A percentile compares a stretch with the other conserved stretches of the same genome.
Conservation (phyloP, 1,140 invertebrate species). For the Drosophila suzukii region DNA sequence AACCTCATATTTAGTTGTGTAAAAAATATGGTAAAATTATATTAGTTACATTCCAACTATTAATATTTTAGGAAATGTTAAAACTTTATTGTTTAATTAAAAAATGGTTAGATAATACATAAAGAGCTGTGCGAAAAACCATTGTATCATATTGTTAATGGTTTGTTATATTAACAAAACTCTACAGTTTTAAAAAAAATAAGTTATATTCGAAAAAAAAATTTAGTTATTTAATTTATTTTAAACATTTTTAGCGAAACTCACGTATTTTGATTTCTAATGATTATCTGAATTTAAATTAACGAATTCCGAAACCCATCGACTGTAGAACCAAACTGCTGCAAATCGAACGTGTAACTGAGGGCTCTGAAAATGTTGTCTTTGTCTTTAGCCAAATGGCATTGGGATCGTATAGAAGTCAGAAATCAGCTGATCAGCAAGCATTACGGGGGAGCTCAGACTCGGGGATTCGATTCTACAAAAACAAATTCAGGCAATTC, state of each 20-base stretch:
- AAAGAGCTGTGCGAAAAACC: too few relatives aligned
- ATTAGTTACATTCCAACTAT: too few relatives aligned
- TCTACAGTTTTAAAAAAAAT: too few relatives aligned
- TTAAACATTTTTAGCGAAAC: background rate
- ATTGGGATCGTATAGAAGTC: conserved; percentile 19
- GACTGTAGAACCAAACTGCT: conserved; percentile 28
- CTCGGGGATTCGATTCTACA: conserved; percentile 10
- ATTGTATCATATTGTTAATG: too few relatives aligned
- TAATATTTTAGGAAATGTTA: too few relatives aligned
- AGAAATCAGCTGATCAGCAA: conserved; percentile 52
- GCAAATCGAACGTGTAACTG: conserved; percentile 32
- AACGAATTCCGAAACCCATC: background rate
- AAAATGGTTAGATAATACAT: too few relatives aligned
- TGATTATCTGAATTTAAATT: background rate
- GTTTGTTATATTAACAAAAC: too few relatives aligned
- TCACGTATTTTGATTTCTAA: background rate
- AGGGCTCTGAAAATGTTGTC: conserved; percentile 8
- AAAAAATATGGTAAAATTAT: background rate
- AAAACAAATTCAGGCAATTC: conserved; percentile 2
- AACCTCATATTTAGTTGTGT: background rate
- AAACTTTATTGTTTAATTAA: too few relatives aligned
- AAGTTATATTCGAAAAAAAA: too few relatives aligned
- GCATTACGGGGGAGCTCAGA: conserved; percentile 32
- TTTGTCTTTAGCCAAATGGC: conserved; percentile 26
- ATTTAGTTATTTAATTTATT: too few relatives aligned